A percentile compares a stretch with the other conserved stretches of the same genome.
Conservation (phyloP, 2,797 vertebrate species). For the Onychomys torridus region DNA sequence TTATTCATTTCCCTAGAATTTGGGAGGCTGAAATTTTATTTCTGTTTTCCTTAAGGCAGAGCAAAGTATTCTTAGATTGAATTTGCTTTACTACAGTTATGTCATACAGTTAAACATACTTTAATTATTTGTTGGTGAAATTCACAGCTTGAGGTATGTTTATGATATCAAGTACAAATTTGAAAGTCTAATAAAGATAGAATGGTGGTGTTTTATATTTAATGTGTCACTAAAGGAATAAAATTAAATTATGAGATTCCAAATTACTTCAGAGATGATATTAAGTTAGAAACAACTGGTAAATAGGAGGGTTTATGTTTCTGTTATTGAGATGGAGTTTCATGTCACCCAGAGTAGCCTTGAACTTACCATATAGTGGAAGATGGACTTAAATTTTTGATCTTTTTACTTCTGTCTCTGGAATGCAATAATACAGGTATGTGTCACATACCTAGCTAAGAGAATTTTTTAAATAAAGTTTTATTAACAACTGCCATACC, state of each 20-base stretch:
- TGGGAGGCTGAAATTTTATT: constrained; percentile 30
- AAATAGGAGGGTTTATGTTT: neutral
- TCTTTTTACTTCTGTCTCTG: neutral
- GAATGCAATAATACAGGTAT: neutral
- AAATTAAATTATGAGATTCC: neutral
- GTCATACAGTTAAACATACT: constrained; percentile 55
- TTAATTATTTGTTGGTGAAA: constrained; percentile 57
- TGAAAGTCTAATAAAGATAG: constrained; percentile 40
- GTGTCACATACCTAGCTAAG: neutral
- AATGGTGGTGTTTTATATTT: neutral
- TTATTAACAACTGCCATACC: no score
- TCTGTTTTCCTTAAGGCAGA: neutral
- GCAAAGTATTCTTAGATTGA: neutral
- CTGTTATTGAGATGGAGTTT: neutral
- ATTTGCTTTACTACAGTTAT: constrained; percentile 35
- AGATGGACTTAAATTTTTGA: neutral
- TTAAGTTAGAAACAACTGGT: neutral
- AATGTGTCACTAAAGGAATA: neutral
- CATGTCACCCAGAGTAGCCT: neutral
- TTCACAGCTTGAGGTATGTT: constrained; percentile 4
- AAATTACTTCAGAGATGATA: neutral
- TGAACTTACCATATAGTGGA: neutral
- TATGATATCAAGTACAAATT: constrained; percentile 1
- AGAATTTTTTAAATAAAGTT: no score
- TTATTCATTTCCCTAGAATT: neutral